Evolutionary conservation across 1,140 invertebrate genomes (phyloP).

Genomic region (Scylla paramamosain): DNA sequence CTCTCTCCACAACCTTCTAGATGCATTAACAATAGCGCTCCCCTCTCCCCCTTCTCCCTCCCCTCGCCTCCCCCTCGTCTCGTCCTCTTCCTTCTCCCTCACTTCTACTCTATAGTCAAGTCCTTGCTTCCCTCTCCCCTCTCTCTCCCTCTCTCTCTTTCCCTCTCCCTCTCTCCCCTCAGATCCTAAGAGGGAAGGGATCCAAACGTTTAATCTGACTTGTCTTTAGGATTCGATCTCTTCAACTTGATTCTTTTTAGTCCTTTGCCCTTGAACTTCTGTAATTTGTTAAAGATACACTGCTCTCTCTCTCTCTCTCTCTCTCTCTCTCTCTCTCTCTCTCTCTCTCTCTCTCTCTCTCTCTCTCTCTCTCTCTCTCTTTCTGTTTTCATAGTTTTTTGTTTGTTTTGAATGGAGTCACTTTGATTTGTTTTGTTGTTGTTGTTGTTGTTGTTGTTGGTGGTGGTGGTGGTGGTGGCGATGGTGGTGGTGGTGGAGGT

Average conservation of each 20-base stretch:
- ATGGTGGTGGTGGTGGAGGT: neutral
- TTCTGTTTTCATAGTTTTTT: too few species aligned
- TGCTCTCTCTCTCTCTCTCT: constrained; percentile 23
- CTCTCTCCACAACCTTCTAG: neutral
- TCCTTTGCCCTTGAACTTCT: neutral
- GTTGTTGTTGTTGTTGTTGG: neutral
- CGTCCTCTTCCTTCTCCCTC: neutral
- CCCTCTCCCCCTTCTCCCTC: neutral
- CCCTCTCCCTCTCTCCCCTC: too few species aligned
- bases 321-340: constrained; percentile 43
- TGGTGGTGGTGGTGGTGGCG: too few species aligned
- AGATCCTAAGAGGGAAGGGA: too few species aligned
- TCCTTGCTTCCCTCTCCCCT: neutral
- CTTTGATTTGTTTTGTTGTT: neutral
- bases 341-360: neutral
- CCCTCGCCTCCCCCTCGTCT: neutral
- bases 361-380: neutral
- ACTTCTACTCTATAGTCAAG: neutral
- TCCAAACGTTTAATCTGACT: neutral
- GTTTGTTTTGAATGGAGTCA: too few species aligned
- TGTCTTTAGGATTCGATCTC: neutral
- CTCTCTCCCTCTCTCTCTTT: neutral
- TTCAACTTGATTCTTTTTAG: neutral
- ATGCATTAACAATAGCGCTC: neutral
- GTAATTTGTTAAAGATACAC: neutral